Percentiles rank a stretch among this genome's conserved stretches.
phyloP scores from a whole-genome alignment of 2,113 vertebrate genomes.

The Lonchura striata region DNA sequence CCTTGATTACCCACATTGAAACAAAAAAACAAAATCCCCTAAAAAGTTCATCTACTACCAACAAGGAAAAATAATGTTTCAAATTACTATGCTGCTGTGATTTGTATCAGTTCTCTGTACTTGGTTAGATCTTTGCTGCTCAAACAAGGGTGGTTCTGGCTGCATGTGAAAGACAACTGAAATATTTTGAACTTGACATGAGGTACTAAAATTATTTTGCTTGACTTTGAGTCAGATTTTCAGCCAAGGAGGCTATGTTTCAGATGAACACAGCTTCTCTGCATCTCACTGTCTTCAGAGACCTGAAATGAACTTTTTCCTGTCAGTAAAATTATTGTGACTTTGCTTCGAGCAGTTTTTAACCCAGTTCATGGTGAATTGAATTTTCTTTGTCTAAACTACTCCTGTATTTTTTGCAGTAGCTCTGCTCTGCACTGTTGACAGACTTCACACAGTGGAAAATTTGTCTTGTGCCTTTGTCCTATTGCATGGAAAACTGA shows the following conservation, averaged over 20 bases:
- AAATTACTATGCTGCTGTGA: background rate
- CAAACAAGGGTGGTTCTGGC: background rate
- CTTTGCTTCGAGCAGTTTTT: background rate
- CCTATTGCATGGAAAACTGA: background rate
- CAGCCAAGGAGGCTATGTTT: background rate
- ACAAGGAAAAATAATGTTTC: background rate
- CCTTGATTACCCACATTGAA: background rate
- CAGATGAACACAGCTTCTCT: background rate
- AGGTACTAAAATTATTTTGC: background rate
- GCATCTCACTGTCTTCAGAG: background rate
- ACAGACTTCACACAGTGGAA: background rate
- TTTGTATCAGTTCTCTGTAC: background rate
- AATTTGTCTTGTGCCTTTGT: background rate
- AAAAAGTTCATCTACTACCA: background rate
- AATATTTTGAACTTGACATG: background rate
- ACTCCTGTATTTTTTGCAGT: background rate
- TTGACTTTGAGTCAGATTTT: background rate
- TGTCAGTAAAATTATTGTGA: background rate
- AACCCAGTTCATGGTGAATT: background rate
- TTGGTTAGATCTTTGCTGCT: background rate
- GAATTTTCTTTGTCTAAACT: background rate
- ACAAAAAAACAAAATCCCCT: background rate
- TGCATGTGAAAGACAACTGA: background rate
- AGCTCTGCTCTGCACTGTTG: background rate
- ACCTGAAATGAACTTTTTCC: background rate